A percentile compares a stretch with the other conserved stretches of the same genome.
Evolutionary conservation across 2,113 vertebrate species (phyloP).

Genomic region (Caretta caretta): DNA sequence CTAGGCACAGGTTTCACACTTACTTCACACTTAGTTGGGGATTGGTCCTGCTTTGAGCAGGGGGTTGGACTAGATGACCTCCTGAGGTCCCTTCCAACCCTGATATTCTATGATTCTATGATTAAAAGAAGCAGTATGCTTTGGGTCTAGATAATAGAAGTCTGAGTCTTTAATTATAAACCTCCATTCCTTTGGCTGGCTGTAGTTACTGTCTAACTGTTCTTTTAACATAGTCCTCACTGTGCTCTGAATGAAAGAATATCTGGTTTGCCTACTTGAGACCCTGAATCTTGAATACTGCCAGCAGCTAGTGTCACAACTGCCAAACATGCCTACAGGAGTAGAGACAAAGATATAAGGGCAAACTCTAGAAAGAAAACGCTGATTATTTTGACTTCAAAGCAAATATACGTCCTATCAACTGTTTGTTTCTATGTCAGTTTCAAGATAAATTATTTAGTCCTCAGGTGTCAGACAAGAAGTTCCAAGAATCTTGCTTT

Average conservation of each 20-base stretch:
- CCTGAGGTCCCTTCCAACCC: too few relatives aligned
- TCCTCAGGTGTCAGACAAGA: neutral
- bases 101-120: too few relatives aligned
- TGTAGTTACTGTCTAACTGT: neutral
- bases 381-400: neutral
- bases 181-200: neutral
- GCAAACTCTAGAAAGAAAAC: neutral
- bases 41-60: too few relatives aligned
- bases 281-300: neutral
- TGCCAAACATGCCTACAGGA: neutral
- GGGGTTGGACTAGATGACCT: too few relatives aligned
- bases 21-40: neutral
- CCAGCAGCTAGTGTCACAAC: neutral
- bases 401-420: neutral
- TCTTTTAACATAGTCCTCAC: neutral
- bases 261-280: neutral
- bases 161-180: neutral
- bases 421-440: neutral
- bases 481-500: neutral
- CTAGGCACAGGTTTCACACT: neutral
- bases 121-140: neutral
- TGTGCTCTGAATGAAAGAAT: neutral
- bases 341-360: neutral
- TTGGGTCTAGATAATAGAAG: neutral
- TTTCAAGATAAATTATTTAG: neutral